Base-by-base conservation (phyloP, 2,888 invertebrate species). In the Cyrtodaria siliqua region DNA sequence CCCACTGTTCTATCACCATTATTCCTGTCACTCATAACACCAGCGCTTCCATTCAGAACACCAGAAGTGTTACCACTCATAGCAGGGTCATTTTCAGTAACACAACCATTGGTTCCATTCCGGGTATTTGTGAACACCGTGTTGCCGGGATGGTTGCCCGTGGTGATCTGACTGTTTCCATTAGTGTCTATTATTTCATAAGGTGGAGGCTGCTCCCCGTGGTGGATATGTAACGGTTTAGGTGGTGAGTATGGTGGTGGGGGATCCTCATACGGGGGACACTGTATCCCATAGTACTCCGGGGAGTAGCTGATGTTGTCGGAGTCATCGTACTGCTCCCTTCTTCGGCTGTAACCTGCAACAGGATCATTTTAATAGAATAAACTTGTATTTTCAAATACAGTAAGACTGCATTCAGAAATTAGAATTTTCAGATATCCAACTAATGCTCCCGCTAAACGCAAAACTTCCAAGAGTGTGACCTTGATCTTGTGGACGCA, bases 201-300 rank as follows among this genome's bases (percentile, higher is more conserved):
- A 0, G 92, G 91, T 8, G 92, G 92, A 6, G 91, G 88, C 57
- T 91, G 91, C 3, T 87, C 88, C 12, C 87, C 87, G 9, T 84
- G 73, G 8, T 83, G 81, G 53, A 71, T 66, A 1, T 86, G 83
- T 20, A 88, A 87, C 2, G 91, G 91, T 82, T 92, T 92, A 24
- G 91, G 91, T 2, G 91, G 90, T 3, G 91, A 87, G 79, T 92
- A 92, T 0, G 92, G 92, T 20, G 92, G 92, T 24, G 92, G 92
- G 0, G 91, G 92, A 55, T 91, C 92, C 67, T 90, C 89, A 55
- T 92, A 92, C 0, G 92, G 90, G 2, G 92, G 91, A 56, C 89
- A 89, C 69, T 89, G 87, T 9, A 91, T 81, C 16, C 91, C 90
- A 69, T 87, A 83, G 60, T 90, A 87, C 52, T 91, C 89, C 0